Percentiles rank a stretch among this genome's conserved stretches.
Evolutionary conservation across 2,888 invertebrate species (phyloP).

Genomic region (Chironomus tentans): DNA sequence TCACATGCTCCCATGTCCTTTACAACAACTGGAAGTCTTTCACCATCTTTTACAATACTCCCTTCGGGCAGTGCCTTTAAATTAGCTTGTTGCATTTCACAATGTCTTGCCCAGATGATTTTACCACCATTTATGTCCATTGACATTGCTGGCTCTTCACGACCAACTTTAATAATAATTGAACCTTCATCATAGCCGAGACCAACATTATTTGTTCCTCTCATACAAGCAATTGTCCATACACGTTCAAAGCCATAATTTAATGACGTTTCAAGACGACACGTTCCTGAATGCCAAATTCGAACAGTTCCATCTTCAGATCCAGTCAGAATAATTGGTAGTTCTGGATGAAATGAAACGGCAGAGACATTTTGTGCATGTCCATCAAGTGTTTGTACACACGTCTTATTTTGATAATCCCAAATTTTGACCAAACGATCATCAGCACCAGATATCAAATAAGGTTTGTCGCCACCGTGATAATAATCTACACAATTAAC

Average conservation of each 20-base stretch:
- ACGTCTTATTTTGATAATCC: conserved; percentile 99
- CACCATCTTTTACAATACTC: conserved; percentile 71
- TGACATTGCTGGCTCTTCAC: conserved; percentile 97
- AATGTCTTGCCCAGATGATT: conserved; percentile 98
- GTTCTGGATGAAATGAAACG: conserved; percentile 95
- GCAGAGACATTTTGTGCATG: conserved; percentile 94
- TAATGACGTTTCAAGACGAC: conserved; percentile 88
- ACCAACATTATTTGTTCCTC: conserved; percentile 93
- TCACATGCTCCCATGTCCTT: conserved; percentile 99
- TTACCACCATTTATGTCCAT: conserved; percentile 99
- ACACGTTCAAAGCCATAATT: conserved; percentile 98
- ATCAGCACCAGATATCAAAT: conserved; percentile 96
- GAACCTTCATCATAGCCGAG: conserved; percentile 58
- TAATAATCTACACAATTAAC: conserved; percentile 99
- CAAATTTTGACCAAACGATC: conserved; percentile 97
- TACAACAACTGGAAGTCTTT: conserved; percentile 83
- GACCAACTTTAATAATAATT: conserved; percentile 52
- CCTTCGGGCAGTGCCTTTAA: conserved; percentile 75
- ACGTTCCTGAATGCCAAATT: conserved; percentile 98
- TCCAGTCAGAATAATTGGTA: conserved; percentile 93
- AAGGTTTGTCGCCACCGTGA: conserved; percentile 98
- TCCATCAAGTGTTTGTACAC: conserved; percentile 95
- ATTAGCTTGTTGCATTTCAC: conserved; percentile 95
- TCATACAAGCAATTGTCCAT: conserved; percentile 90
- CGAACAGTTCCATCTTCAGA: conserved; percentile 97